phyloP scores from a whole-genome alignment of 2,113 vertebrate genomes.

The Chaetops frenatus region DNA sequence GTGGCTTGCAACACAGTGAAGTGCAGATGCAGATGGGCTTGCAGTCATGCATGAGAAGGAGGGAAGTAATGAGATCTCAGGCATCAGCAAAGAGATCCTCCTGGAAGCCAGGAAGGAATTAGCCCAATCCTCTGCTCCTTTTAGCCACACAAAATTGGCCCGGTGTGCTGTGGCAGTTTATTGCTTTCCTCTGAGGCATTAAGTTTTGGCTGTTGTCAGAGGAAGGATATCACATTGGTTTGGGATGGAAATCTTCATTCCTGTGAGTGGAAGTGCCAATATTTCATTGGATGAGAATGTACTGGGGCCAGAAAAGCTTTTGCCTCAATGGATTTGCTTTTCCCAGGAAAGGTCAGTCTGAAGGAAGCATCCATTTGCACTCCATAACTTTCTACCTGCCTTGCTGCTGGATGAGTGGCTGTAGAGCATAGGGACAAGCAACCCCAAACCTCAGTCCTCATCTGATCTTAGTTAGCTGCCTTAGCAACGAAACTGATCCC shows the following conservation, averaged over 20 bases:
- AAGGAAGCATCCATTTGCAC: neutral
- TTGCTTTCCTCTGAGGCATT: slow-evolving; percentile 25
- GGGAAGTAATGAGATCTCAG: neutral
- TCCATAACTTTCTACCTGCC: neutral
- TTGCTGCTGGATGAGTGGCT: neutral
- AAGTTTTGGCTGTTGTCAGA: slow-evolving; percentile 40
- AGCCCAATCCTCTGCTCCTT: neutral
- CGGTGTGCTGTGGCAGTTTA: slow-evolving; percentile 13
- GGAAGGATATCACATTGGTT: slow-evolving; percentile 32
- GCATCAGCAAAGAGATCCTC: neutral
- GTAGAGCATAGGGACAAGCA: neutral
- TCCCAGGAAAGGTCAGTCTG: neutral
- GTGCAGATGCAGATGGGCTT: neutral
- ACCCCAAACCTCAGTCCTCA: neutral
- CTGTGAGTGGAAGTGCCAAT: neutral
- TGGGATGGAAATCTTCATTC: slow-evolving; percentile 1
- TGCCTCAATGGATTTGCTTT: slow-evolving; percentile 8
- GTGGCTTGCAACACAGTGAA: neutral
- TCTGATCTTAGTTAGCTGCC: neutral
- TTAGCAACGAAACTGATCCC: neutral
- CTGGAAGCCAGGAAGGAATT: slow-evolving; percentile 40
- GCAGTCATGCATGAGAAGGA: neutral
- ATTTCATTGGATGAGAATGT: neutral
- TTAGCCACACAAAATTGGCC: slow-evolving; percentile 16
- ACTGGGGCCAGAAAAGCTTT: neutral